Percentiles rank a stretch among this genome's conserved stretches.
Conservation (phyloP, 2,888 invertebrate species). For the Drosophila yooni region DNA sequence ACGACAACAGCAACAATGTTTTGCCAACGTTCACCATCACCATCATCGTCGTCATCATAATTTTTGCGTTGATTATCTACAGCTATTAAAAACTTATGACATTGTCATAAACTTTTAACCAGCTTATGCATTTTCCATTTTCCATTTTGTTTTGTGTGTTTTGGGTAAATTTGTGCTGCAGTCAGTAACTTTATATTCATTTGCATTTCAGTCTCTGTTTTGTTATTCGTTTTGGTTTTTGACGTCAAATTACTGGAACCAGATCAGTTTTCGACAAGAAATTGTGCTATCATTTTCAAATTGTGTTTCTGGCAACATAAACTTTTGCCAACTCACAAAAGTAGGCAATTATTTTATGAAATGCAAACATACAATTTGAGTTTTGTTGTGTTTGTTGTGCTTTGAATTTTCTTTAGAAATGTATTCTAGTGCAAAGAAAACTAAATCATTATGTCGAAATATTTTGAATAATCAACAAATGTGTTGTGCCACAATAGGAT, state of each 20-base stretch:
- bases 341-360: conserved; percentile 23
- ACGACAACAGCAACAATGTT: conserved; percentile 53
- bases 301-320: neutral
- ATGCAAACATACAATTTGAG: neutral
- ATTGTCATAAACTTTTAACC: conserved; percentile 57
- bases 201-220: conserved; percentile 15
- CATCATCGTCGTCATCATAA: conserved; percentile 2
- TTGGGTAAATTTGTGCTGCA: conserved; percentile 26
- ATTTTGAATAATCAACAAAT: neutral
- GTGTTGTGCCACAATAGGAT: neutral
- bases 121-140: conserved; percentile 19
- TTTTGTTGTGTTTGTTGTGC: neutral
- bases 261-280: conserved; percentile 1
- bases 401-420: neutral
- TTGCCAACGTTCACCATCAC: neutral
- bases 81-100: conserved; percentile 69
- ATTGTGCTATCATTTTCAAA: conserved; percentile 17
- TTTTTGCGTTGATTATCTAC: conserved; percentile 44
- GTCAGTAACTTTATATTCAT: conserved; percentile 24
- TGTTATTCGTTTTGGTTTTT: neutral
- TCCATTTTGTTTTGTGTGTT: conserved; percentile 3
- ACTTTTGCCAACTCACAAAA: conserved; percentile 21
- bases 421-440: neutral
- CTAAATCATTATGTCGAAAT: neutral
- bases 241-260: conserved; percentile 21